Base-by-base conservation (phyloP, 1,140 invertebrate genomes). In the Bombus sylvicola region DNA sequence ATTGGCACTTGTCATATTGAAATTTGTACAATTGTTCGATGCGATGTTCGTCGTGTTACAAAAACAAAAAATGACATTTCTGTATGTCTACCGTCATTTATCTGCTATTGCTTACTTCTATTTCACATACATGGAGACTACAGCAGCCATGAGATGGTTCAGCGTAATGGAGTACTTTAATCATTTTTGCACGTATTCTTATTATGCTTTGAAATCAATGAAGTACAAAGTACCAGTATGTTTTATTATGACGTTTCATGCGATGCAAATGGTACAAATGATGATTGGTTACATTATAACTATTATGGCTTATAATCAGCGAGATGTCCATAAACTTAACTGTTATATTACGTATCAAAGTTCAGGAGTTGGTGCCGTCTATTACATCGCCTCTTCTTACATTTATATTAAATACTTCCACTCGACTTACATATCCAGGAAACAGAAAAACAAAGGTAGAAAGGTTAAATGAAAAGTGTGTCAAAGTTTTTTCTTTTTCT, bases 211-310 rank as follows among this genome's bases (percentile, higher is more conserved):
- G 28, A n/a, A 2, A 13, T 0, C 28, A 62, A 13, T n/a, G 59
- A 0, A 1, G 0, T n/a, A 5, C 59, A n/a, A 2, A n/a, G 1
- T 62, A n/a, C 10, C 59, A 12, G 12, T 0, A 62, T 12, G 0
- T 62, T 1, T n/a, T 10, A 1, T 3, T 3, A 4, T 0, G 0
- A 0, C 0, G 3, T 4, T 13, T 13, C 2, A 0, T 1, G 1
- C 0, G 12, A 13, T 62, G 0, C 59, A 62, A 1, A 4, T n/a
- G 5, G 0, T n/a, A 28, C 59, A n/a, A 62, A 13, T 13, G 3
- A 0, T 2, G 3, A 13, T n/a, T 12, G 0, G 57, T 59, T 10
- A 10, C 59, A 13, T 5, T 62, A 0, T 62, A 62, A 62, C 12
- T 12, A 0, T 2, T 5, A 8, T 28, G 1, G 28, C 59, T 13